phyloP scores from a whole-genome alignment of 2,113 vertebrate species.

The Nothoprocta pentlandii region DNA sequence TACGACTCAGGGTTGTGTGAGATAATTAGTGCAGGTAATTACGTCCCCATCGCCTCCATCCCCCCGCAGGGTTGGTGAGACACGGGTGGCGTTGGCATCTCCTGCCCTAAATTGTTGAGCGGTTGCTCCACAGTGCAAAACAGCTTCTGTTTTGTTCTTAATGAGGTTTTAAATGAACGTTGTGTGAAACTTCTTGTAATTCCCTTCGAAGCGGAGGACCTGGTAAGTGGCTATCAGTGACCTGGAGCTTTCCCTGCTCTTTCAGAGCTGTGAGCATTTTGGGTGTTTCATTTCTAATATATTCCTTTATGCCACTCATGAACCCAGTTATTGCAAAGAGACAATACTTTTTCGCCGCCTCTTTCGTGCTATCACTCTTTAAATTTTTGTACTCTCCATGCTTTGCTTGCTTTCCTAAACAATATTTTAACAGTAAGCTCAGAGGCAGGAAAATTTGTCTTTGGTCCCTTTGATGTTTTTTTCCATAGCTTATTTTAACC shows the following conservation, averaged over 20 bases:
- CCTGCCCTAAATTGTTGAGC: constrained; percentile 30
- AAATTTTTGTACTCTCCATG: background rate
- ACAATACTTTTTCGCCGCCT: background rate
- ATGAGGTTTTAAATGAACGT: background rate
- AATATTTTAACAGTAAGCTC: background rate
- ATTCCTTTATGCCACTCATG: background rate
- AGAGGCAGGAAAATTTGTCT: background rate
- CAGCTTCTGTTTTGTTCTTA: background rate
- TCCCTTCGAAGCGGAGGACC: background rate
- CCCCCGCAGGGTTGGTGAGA: constrained; percentile 36
- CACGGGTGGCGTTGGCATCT: constrained; percentile 11
- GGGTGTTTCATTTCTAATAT: background rate
- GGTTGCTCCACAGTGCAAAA: background rate
- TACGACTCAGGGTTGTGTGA: constrained; percentile 51
- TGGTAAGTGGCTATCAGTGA: background rate
- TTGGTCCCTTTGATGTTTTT: constrained; percentile 33
- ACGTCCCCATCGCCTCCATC: constrained; percentile 33
- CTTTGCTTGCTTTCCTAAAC: constrained; percentile 7
- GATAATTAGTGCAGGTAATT: constrained; percentile 69
- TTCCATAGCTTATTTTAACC: constrained; percentile 38
- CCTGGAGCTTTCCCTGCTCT: background rate
- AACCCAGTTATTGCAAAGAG: background rate
- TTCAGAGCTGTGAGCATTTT: background rate
- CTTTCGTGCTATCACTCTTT: background rate
- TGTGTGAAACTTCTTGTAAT: background rate